Evolutionary conservation across 2,113 vertebrate genomes (phyloP), one percentile per base, ranked within the genome.

Genomic region (Gavia stellata): DNA sequence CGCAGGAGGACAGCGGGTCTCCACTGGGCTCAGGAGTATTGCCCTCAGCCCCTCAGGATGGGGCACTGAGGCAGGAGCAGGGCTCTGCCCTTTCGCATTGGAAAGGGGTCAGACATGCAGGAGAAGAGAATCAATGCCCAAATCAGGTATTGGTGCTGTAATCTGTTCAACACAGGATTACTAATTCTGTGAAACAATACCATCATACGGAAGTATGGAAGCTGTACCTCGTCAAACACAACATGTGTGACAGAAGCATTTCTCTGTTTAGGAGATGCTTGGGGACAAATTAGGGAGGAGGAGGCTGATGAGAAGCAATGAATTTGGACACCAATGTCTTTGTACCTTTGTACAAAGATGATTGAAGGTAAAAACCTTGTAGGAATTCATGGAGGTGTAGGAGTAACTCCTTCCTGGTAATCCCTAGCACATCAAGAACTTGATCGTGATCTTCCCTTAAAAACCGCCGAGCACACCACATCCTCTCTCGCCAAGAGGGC

Each of bases 181-280:
- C 26, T 82, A 79, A 45, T 61, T 58, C 58, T 67, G 31, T 52
- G 38, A 58, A 86, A 45, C 12, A 59, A 11, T 75, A 17, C 21
- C 0, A 0, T 73, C 59, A 14, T 36, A 40, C 1, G 1, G 21
- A n/a, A 70, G 23, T 34, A 50, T 26, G 17, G 21, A 70, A 63
- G n/a, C 26, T 73, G 38, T 24, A 71, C 28, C 15, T 36, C 2
- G 1, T 53, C 44, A 68, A 29, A 34, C 13, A 34, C 15, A 12
- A 21, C 8, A 34, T 33, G 6, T 36, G 40, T 71, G 61, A 34
- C 20, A 23, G 45, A 45, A 38, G 33, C 18, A 31, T 36, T 49
- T 50, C 13, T 55, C 24, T 70, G 40, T n/a, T 79, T 86, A 10
- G 9, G 56, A 79, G 36, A 38, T 74, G 26, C 20, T 45, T 70